Evolutionary conservation across 1,140 invertebrate genomes (phyloP).

Genomic region (Mycetomoellerius zeteki): DNA sequence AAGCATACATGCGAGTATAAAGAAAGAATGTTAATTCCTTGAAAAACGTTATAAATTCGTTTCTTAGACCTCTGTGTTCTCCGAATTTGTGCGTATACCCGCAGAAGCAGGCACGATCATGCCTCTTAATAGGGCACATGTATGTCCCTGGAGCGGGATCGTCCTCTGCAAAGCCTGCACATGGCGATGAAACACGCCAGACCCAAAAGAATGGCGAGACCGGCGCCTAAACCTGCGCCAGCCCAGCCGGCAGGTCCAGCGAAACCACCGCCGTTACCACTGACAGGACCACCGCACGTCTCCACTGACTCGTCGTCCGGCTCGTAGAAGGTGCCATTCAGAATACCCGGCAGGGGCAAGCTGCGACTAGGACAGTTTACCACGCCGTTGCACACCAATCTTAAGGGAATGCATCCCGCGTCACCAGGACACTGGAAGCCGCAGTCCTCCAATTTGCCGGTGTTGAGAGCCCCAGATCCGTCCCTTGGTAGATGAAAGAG

Average conservation of each 20-base stretch:
- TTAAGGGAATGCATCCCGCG: constrained; percentile 92
- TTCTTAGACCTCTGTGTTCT: constrained; percentile 3
- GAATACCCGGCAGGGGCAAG: constrained; percentile 68
- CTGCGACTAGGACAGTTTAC: constrained; percentile 93
- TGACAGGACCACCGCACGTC: constrained; percentile 82
- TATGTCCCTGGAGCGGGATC: constrained; percentile 83
- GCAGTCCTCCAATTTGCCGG: constrained; percentile 90
- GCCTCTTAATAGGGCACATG: constrained; percentile 84
- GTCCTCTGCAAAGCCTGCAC: constrained; percentile 86
- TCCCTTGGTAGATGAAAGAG: constrained; percentile 95
- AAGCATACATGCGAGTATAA: background rate
- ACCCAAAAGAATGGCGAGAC: constrained; percentile 84
- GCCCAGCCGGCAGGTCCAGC: constrained; percentile 83
- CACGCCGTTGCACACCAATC: constrained; percentile 94
- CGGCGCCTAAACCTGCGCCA: constrained; percentile 84
- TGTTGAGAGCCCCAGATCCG: constrained; percentile 92
- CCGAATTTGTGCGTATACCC: background rate
- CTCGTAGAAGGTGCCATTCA: constrained; percentile 67
- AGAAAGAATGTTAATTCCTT: constrained; percentile 1
- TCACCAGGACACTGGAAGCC: constrained; percentile 95
- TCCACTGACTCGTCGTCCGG: constrained; percentile 84
- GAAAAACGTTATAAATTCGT: background rate
- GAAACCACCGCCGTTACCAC: constrained; percentile 76
- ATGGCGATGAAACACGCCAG: constrained; percentile 84
- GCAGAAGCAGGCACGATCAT: constrained; percentile 22